Evolutionary conservation across 2,113 vertebrate genomes (phyloP), one percentile per base, ranked within the genome.

Genomic region (Sorex fumeus): DNA sequence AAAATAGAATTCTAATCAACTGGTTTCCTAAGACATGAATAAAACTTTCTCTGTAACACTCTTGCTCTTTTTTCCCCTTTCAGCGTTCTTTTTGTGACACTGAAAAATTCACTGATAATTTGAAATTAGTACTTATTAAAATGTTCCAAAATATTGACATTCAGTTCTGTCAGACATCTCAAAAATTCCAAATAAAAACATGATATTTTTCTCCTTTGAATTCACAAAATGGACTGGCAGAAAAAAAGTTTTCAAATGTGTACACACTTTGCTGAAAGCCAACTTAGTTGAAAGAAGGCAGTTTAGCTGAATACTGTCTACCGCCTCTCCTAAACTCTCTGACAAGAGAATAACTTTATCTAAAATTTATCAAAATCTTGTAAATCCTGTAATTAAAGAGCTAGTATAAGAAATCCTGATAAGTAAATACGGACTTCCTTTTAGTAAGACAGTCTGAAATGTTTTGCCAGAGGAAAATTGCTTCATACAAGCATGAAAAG

Each of bases 181-280:
- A 84, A 86, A 66, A 60, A 28, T 64, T 84, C 13, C 47, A 76
- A 62, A 81, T 67, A 81, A 75, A 75, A 21, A 25, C 25, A 80
- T 36, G 3, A 3, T 81, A 18, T 88, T 77, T 95, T 83, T 43
- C 47, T 53, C 23, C 78, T 87, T 66, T 78, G 32, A 57, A 77
- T 18, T 84, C 75, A 84, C 34, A 81, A 60, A 47, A 19, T n/a
- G 62, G 2, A 62, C 50, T 79, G 50, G 15, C 72, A 90, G 50
- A 36, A 70, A 79, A 67, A 84, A 79, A n/a, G 47, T 71, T 80
- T 84, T 62, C 84, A 74, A 47, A 88, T 80, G n/a, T 36, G 47
- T n/a, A 77, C 72, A 50, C 47, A 50, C 47, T 12, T 50, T 12
- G 47, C 47, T 50, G 47, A 50, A 50, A 50, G 47, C 47, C 47